These are phyloP conservation scores for Mactromeris polynyma DNA, from an alignment of 2,888 invertebrate species.

Conservation along the genomic window DNA sequence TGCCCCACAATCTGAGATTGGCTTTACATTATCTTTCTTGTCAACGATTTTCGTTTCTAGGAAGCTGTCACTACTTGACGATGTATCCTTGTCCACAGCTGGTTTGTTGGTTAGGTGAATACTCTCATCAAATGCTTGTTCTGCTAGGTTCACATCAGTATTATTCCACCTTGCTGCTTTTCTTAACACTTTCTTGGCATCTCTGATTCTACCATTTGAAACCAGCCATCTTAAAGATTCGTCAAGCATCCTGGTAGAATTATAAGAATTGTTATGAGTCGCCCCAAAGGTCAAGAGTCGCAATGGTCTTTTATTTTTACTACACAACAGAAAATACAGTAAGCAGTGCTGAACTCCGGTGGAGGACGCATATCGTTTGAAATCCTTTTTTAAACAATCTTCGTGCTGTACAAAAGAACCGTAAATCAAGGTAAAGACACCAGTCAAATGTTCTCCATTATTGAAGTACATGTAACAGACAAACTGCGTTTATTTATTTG, in stretches of 20 bases:
- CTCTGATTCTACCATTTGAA: constrained; percentile 67
- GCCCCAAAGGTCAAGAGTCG: too few species aligned
- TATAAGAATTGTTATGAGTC: too few species aligned
- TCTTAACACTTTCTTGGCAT: constrained; percentile 68
- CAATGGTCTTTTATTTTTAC: too few species aligned
- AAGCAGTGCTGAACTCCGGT: too few species aligned
- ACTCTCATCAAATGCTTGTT: constrained; percentile 7
- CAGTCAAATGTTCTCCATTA: too few species aligned
- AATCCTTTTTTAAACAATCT: too few species aligned
- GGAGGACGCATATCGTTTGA: too few species aligned
- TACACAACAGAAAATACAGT: too few species aligned
- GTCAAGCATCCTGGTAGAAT: constrained; percentile 68
- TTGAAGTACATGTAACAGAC: too few species aligned
- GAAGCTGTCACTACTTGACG: not conserved
- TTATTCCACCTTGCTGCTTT: constrained; percentile 74
- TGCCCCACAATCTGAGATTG: not conserved
- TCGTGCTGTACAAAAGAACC: too few species aligned
- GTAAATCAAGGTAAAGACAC: too few species aligned
- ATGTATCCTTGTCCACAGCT: not conserved
- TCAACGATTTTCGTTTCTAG: not conserved
- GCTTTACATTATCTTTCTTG: constrained; percentile 5
- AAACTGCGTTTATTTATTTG: too few species aligned
- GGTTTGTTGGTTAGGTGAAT: not conserved
- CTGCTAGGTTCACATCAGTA: constrained; percentile 38
- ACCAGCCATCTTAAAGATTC: constrained; percentile 78